Conservation (phyloP, 2,888 invertebrate species). For the Andrena flavipes region DNA sequence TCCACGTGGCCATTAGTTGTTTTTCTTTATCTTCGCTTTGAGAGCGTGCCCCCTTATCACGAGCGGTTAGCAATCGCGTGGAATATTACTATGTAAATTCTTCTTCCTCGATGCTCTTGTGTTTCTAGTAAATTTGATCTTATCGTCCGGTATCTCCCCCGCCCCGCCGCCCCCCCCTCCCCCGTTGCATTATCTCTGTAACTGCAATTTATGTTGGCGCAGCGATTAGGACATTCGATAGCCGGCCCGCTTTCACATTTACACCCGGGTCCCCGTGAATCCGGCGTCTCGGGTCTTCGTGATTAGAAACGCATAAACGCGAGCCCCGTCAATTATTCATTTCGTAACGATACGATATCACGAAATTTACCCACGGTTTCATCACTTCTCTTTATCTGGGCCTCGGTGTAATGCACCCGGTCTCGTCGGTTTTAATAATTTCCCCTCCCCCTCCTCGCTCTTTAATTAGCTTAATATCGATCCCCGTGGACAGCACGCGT, state of each 20-base stretch:
- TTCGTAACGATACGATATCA: conserved; percentile 13
- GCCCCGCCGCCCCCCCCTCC: neutral
- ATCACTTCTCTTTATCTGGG: conserved; percentile 14
- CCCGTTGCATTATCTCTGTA: neutral
- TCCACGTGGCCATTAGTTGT: conserved; percentile 18
- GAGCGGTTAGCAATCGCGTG: conserved; percentile 38
- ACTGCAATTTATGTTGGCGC: conserved; percentile 9
- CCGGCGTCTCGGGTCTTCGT: neutral
- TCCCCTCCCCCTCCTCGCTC: neutral
- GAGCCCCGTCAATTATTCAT: conserved; percentile 1
- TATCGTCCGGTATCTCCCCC: conserved; percentile 23
- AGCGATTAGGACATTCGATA: conserved; percentile 18
- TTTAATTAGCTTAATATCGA: conserved; percentile 46
- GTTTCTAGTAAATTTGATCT: conserved; percentile 24
- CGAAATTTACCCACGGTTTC: conserved; percentile 24
- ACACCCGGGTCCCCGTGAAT: neutral
- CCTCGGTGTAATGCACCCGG: neutral
- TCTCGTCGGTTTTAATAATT: conserved; percentile 39
- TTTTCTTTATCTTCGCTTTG: conserved; percentile 42
- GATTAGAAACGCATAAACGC: neutral
- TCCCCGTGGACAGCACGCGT: conserved; percentile 45
- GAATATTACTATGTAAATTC: conserved; percentile 58
- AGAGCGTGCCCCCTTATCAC: conserved; percentile 41
- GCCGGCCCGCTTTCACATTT: neutral
- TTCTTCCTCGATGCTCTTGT: conserved; percentile 13